phyloP scores from a whole-genome alignment of 2,113 vertebrate species.

The Antigone vipio region DNA sequence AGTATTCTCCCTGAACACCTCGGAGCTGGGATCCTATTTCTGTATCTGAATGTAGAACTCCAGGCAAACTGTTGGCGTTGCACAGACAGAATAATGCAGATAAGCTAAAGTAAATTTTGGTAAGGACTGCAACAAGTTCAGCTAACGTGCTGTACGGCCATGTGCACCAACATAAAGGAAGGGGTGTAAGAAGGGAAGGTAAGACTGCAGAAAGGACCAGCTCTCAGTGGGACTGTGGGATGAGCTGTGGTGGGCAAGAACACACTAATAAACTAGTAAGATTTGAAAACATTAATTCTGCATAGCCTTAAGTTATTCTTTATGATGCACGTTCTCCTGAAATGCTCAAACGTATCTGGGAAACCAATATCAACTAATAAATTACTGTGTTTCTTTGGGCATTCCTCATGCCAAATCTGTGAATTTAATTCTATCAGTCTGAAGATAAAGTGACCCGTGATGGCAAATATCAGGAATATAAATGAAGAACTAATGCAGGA shows the following conservation, averaged over 20 bases:
- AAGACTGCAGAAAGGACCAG: neutral
- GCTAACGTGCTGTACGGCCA: neutral
- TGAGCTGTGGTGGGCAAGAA: neutral
- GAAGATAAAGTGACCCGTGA: neutral
- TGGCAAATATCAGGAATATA: neutral
- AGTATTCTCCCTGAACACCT: neutral
- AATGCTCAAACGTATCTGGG: neutral
- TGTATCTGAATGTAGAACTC: neutral
- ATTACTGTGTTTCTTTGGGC: neutral
- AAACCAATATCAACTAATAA: neutral
- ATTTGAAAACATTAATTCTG: neutral
- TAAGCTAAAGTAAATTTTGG: neutral
- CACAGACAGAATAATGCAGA: neutral
- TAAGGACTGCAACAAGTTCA: neutral
- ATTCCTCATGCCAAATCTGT: neutral
- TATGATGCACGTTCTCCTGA: neutral
- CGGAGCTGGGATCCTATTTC: neutral
- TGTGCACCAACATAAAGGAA: neutral
- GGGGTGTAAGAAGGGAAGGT: neutral
- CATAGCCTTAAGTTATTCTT: neutral
- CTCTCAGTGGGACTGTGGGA: neutral
- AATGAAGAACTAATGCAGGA: neutral
- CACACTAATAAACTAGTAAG: neutral
- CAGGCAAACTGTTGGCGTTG: neutral
- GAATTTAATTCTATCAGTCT: neutral